Base-by-base conservation (phyloP, 2,113 vertebrate genomes). In the Pachypanchax playfairii region DNA sequence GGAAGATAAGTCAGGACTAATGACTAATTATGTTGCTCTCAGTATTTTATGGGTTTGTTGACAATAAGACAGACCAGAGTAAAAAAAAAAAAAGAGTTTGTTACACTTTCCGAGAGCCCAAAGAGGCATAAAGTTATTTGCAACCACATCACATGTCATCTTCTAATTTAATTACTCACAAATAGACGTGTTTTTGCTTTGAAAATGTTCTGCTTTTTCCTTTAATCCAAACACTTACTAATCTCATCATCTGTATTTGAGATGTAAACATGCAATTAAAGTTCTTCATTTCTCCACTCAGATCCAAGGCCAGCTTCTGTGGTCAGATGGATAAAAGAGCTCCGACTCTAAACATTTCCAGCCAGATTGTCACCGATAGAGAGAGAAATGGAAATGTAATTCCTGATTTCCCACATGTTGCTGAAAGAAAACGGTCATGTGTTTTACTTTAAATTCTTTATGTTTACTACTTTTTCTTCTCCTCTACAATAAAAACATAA, bases 221-320 rank as follows among this genome's bases (percentile, higher is more conserved):
- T 67, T 11, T n/a, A 41, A 51, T 21, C 24, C 5, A 13, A 53
- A 44, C 4, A 5, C 43, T 47, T 56, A 47, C 38, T 44, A 61
- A 52, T 56, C 70, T 25, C 55, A 36, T 61, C 46, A 22, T 50
- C 75, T 35, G 38, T 4, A 3, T 47, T 69, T 43, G 63, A 13
- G 68, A 75, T 54, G 18, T 57, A 70, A 78, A 82, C 83, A 73
- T 75, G 50, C 21, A 67, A 77, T 82, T 80, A 77, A 66, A 75
- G 73, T 66, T 67, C 62, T 49, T 57, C 6, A 35, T 60, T 64
- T 48, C 79, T 75, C 73, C 65, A 25, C 43, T 18, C 25, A 62
- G 71, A 66, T 33, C 17, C 52, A 8, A 47, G 43, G 44, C 28
- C 9, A 26, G 63, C 18, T 26, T 44, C 52, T 73, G 75, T 6